These are phyloP conservation scores for Syncerus caffer DNA, from an alignment of 2,797 vertebrate genomes.

Conservation along the genomic window DNA sequence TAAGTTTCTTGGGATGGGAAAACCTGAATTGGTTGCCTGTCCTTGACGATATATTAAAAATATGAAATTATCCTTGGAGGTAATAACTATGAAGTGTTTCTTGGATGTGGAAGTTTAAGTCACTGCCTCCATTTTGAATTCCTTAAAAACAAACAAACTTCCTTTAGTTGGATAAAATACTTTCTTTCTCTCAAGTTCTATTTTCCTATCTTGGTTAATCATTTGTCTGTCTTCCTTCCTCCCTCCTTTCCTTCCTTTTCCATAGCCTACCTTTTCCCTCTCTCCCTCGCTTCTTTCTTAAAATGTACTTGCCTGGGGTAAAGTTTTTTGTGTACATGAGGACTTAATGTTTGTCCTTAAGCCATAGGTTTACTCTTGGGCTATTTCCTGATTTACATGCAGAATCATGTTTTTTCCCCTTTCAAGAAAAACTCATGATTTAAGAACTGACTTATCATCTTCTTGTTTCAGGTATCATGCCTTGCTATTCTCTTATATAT, in stretches of 20 bases:
- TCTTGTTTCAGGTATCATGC: background rate
- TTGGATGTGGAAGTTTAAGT: background rate
- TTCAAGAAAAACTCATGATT: background rate
- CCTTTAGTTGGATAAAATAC: background rate
- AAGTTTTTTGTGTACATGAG: background rate
- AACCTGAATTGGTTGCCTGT: background rate
- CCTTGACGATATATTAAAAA: background rate
- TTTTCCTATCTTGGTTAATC: background rate
- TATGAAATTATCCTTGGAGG: background rate
- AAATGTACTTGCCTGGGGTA: background rate
- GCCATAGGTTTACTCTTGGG: background rate
- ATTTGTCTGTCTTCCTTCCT: background rate
- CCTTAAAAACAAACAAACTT: background rate
- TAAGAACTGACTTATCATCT: background rate
- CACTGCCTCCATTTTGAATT: background rate
- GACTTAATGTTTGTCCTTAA: background rate
- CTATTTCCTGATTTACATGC: background rate
- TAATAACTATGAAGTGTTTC: background rate
- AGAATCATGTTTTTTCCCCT: background rate
- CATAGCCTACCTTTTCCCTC: background rate
- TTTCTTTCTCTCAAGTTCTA: background rate
- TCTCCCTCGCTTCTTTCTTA: background rate
- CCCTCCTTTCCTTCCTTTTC: background rate
- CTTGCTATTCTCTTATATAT: background rate
- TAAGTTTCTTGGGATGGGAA: background rate